Percentiles rank a stretch among this genome's conserved stretches.
Conservation (phyloP, 2,888 invertebrate species). For the Xanthorhoe spadicearia region DNA sequence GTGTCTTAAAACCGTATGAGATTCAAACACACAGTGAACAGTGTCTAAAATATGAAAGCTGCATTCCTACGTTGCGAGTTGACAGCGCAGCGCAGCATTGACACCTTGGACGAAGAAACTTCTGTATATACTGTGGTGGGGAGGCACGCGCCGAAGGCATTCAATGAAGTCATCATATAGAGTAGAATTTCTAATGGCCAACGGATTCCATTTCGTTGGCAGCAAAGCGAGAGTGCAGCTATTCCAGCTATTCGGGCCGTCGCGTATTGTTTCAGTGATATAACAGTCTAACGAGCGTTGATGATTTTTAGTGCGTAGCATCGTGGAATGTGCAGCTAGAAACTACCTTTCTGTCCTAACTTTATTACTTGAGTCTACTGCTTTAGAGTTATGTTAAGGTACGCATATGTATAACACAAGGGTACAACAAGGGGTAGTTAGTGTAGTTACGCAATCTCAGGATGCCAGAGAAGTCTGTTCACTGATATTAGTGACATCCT, state of each 20-base stretch:
- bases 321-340: conserved; percentile 35
- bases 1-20: conserved; percentile 9
- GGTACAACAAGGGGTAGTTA: too few species aligned
- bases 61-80: conserved; percentile 50
- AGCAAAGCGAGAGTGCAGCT: conserved; percentile 75
- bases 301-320: conserved; percentile 38
- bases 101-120: conserved; percentile 40
- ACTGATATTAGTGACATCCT: too few species aligned
- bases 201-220: conserved; percentile 82
- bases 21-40: conserved; percentile 9
- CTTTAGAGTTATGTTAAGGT: background rate
- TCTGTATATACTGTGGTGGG: conserved; percentile 39
- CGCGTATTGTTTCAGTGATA: conserved; percentile 63
- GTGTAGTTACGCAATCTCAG: too few species aligned
- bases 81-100: conserved; percentile 53
- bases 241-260: conserved; percentile 74
- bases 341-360: conserved; percentile 19
- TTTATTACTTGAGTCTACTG: background rate
- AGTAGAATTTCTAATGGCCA: conserved; percentile 79
- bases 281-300: conserved; percentile 47
- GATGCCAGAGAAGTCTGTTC: too few species aligned
- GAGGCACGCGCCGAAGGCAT: conserved; percentile 66
- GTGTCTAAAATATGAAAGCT: conserved; percentile 51
- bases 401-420: too few species aligned
- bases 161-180: conserved; percentile 78